phyloP scores from a whole-genome alignment of 2,797 vertebrate genomes.

The Acanthornis magna region DNA sequence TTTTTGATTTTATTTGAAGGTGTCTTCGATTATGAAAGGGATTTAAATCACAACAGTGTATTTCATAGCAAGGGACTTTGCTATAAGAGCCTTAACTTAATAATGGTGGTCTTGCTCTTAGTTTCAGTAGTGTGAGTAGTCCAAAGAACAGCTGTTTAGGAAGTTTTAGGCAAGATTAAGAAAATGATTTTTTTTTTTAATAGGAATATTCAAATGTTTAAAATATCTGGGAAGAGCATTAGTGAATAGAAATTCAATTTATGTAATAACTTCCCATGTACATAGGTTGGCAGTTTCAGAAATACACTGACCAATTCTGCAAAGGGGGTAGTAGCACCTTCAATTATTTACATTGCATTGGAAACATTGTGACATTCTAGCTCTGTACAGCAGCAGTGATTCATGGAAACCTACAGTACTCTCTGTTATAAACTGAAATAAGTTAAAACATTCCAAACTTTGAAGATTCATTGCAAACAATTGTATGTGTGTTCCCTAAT shows the following conservation, averaged over 20 bases:
- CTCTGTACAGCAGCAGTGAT: not conserved
- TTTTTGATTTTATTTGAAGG: not conserved
- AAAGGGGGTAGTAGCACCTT: not conserved
- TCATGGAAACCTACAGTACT: not conserved
- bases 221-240: not conserved
- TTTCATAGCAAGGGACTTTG: not conserved
- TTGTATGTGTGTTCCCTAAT: not conserved
- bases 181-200: not conserved
- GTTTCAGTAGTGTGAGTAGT: not conserved
- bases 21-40: not conserved
- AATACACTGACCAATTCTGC: not conserved
- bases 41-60: not conserved
- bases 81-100: not conserved
- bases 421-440: not conserved
- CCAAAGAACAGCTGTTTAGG: not conserved
- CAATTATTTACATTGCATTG: not conserved
- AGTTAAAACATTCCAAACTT: not conserved
- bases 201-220: not conserved
- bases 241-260: not conserved
- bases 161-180: not conserved
- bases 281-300: not conserved
- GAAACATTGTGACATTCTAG: not conserved
- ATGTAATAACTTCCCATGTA: not conserved
- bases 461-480: not conserved
- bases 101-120: not conserved